phyloP scores from a whole-genome alignment of 2,888 invertebrate genomes.

The Platerodrilus igneus region DNA sequence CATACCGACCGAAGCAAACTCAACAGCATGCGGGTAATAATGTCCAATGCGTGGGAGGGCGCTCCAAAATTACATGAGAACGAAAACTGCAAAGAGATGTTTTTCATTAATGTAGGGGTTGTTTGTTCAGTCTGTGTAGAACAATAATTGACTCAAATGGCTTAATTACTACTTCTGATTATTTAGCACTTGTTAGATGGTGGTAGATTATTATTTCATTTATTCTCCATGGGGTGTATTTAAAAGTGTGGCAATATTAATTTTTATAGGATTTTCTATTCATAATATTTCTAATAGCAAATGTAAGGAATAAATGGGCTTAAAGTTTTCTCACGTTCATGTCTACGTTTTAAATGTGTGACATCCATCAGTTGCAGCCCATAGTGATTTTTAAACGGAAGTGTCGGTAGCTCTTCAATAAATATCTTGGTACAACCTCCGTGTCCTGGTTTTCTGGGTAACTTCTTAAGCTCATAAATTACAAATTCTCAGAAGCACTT shows the following conservation, averaged over 20 bases:
- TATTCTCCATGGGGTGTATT: constrained; percentile 11
- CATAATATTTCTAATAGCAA: too few species aligned
- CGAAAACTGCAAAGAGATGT: constrained; percentile 29
- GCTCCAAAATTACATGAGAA: constrained; percentile 26
- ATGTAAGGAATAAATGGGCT: too few species aligned
- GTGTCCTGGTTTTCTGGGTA: constrained; percentile 6
- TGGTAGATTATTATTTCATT: constrained; percentile 17
- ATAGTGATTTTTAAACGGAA: constrained; percentile 19
- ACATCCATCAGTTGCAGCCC: constrained; percentile 9
- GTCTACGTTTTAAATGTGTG: too few species aligned
- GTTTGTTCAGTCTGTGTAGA: constrained; percentile 30
- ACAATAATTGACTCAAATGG: constrained; percentile 24
- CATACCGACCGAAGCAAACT: constrained; percentile 34
- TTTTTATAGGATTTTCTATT: too few species aligned
- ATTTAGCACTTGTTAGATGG: constrained; percentile 28
- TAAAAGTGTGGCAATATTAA: constrained; percentile 9
- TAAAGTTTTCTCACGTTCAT: too few species aligned
- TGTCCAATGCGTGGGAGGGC: constrained; percentile 34
- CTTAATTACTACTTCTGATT: constrained; percentile 17
- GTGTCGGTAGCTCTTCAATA: constrained; percentile 19
- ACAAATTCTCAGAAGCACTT: constrained; percentile 23
- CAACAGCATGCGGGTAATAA: constrained; percentile 31
- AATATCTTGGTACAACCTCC: constrained; percentile 8
- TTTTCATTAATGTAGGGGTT: constrained; percentile 28
- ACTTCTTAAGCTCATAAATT: constrained; percentile 21